These are phyloP conservation scores for Amphipoea oculea DNA, from an alignment of 2,888 invertebrate genomes.

Conservation along the genomic window DNA sequence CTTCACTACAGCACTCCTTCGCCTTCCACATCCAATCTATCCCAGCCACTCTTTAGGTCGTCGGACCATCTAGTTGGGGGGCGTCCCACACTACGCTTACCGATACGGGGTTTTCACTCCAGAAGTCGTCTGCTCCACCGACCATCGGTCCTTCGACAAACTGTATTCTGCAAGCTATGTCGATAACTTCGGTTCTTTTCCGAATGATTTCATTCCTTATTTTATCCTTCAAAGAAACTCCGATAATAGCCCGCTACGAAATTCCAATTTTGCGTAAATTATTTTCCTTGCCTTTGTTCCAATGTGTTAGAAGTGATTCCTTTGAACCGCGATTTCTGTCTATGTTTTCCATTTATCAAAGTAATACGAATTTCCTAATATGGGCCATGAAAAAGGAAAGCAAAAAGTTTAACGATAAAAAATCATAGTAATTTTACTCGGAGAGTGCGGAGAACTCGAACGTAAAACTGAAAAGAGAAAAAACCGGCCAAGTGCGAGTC, in stretches of 20 bases:
- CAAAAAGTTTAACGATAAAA: not conserved
- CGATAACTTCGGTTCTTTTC: not conserved
- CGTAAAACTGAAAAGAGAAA: slow-evolving; percentile 25
- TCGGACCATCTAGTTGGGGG: not conserved
- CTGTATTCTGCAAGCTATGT: not conserved
- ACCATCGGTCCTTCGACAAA: not conserved
- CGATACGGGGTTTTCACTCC: too few species aligned
- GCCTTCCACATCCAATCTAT: not conserved
- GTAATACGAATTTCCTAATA: not conserved
- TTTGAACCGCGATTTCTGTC: not conserved
- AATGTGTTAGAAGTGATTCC: not conserved
- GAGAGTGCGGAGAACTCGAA: not conserved
- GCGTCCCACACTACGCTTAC: too few species aligned
- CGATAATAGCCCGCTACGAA: not conserved
- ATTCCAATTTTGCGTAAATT: not conserved
- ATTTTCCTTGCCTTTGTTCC: not conserved
- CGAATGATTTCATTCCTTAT: not conserved
- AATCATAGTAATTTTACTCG: slow-evolving; percentile 13
- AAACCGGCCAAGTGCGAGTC: not conserved
- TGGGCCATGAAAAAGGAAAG: not conserved
- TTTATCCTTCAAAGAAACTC: not conserved
- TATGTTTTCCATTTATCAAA: not conserved
- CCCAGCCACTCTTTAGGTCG: not conserved
- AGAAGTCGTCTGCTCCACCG: not conserved
- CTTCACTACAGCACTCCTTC: not conserved